A percentile compares a stretch with the other conserved stretches of the same genome.
These are phyloP conservation scores for Colletes collaris DNA, from an alignment of 2,888 invertebrate genomes.

Conservation along the genomic window DNA sequence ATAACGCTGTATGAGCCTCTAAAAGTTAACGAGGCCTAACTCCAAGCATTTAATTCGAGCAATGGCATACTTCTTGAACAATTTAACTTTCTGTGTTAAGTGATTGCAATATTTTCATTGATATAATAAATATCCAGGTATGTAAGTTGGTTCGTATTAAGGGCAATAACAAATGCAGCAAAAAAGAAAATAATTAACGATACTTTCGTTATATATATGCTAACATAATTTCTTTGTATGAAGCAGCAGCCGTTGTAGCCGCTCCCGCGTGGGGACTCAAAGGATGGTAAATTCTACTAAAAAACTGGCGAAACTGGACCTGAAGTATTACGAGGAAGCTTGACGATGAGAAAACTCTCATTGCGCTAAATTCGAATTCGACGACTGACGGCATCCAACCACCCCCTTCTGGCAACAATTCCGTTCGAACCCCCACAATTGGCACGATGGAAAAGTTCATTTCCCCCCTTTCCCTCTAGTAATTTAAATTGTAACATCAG, in stretches of 20 bases:
- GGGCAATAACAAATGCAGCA: no score
- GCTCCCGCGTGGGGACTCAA: conserved; percentile 34
- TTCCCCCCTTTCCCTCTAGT: not conserved
- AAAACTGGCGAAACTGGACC: conserved; percentile 48
- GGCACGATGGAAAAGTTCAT: conserved; percentile 25
- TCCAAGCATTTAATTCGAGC: no score
- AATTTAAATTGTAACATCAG: conserved; percentile 37
- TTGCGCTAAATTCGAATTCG: conserved; percentile 38
- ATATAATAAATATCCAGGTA: no score
- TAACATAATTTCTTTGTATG: not conserved
- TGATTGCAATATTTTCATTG: no score
- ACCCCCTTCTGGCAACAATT: conserved; percentile 13
- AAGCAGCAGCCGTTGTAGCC: conserved; percentile 31
- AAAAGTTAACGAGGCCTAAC: no score
- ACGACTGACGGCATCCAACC: conserved; percentile 24
- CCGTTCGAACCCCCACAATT: conserved; percentile 13
- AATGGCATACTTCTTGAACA: no score
- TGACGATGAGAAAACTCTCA: conserved; percentile 33
- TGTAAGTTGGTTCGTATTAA: no score
- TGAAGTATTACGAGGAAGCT: conserved; percentile 50
- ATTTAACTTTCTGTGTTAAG: no score
- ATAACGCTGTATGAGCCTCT: no score
- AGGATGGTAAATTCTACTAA: conserved; percentile 37
- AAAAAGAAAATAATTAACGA: no score
- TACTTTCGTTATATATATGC: no score